phyloP scores from a whole-genome alignment of 1,140 invertebrate genomes.

The Zaprionus inermis region DNA sequence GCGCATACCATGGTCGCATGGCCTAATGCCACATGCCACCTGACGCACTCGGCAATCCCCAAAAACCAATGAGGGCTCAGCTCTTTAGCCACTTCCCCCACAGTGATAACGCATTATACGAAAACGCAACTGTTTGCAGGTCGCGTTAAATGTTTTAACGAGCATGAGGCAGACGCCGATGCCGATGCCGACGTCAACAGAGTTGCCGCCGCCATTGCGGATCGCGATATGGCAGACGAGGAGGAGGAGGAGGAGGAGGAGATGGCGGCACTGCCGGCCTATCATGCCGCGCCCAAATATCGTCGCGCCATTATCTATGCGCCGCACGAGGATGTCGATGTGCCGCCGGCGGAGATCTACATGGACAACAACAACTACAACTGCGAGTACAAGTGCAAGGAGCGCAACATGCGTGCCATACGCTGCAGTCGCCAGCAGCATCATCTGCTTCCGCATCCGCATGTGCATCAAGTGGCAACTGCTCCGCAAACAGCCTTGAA shows the following conservation, averaged over 20 bases:
- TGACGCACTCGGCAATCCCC: conserved; percentile 18
- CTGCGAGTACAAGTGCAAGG: conserved; percentile 79
- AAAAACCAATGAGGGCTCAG: background rate
- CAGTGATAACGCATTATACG: conserved; percentile 82
- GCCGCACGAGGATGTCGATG: conserved; percentile 45
- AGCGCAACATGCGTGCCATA: conserved; percentile 78
- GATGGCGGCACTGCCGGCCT: conserved; percentile 18
- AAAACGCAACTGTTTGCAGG: conserved; percentile 83
- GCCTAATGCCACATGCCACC: conserved; percentile 12
- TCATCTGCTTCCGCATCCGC: conserved; percentile 30
- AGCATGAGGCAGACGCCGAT: conserved; percentile 41
- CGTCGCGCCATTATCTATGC: conserved; percentile 64
- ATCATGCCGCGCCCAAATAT: conserved; percentile 65
- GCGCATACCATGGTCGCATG: conserved; percentile 65
- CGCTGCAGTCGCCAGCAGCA: conserved; percentile 74
- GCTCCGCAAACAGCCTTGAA: conserved; percentile 57
- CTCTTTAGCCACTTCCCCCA: conserved; percentile 43
- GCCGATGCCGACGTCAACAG: background rate
- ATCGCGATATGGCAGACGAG: conserved; percentile 49
- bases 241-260: conserved; percentile 37
- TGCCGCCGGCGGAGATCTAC: conserved; percentile 51
- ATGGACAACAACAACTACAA: conserved; percentile 64
- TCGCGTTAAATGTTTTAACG: conserved; percentile 78
- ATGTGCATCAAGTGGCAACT: conserved; percentile 31
- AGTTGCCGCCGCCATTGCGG: conserved; percentile 1